phyloP scores from a whole-genome alignment of 2,797 vertebrate genomes.

The Lutra lutra region DNA sequence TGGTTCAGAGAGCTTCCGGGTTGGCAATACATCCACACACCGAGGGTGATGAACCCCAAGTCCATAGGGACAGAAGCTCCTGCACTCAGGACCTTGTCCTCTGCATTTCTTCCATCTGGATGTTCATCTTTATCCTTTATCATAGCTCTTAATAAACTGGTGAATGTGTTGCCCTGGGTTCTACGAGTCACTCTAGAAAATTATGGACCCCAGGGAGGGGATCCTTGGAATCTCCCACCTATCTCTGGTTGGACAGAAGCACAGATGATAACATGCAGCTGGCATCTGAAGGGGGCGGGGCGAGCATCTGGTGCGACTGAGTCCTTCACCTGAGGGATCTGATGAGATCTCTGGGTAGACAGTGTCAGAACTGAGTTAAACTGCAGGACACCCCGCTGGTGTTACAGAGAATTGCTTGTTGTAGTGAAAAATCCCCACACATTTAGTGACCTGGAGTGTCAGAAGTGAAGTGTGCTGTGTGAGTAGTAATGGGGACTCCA shows the following conservation, averaged over 20 bases:
- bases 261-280: neutral
- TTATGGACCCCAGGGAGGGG: neutral
- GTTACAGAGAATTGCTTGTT: neutral
- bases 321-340: neutral
- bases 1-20: neutral
- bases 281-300: neutral
- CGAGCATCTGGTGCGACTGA: neutral
- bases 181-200: neutral
- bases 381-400: neutral
- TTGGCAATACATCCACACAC: neutral
- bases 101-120: neutral
- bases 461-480: neutral
- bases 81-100: neutral
- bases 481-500: neutral
- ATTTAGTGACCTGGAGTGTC: neutral
- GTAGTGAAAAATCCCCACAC: neutral
- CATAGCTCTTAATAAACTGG: neutral
- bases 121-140: neutral
- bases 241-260: neutral
- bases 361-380: neutral
- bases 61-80: neutral
- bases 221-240: neutral
- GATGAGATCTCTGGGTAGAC: neutral
- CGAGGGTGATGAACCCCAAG: neutral
- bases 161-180: neutral